A percentile compares a stretch with the other conserved stretches of the same genome.
Evolutionary conservation across 2,797 vertebrate species (phyloP).

Genomic region (Champsocephalus gunnari): DNA sequence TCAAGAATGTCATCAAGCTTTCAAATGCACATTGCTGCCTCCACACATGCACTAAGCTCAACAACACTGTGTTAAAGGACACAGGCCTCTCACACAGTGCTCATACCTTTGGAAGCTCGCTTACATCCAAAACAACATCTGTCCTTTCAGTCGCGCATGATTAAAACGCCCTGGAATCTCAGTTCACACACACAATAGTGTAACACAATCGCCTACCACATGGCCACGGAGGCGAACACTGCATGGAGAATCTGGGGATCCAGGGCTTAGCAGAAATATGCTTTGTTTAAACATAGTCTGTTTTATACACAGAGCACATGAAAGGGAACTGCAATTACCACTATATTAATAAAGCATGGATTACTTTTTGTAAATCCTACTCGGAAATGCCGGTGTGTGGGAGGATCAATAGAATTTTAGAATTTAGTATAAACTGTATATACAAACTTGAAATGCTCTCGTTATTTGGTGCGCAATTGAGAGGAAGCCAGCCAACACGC

Average conservation of each 20-base stretch:
- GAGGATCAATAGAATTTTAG: not conserved
- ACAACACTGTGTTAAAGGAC: slow-evolving; percentile 18
- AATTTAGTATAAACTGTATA: slow-evolving; percentile 3
- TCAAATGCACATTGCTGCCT: slow-evolving; percentile 1
- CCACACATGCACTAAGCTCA: slow-evolving; percentile 18
- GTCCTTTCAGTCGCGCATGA: slow-evolving; percentile 66
- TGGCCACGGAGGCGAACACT: slow-evolving; percentile 49
- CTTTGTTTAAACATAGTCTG: slow-evolving; percentile 57
- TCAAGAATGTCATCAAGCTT: not conserved
- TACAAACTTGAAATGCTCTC: not conserved
- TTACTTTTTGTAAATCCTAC: slow-evolving; percentile 33
- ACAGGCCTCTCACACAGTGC: slow-evolving; percentile 29
- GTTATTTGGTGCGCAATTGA: not conserved
- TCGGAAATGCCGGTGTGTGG: slow-evolving; percentile 12
- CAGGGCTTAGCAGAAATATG: slow-evolving; percentile 74
- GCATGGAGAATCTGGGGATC: slow-evolving; percentile 70
- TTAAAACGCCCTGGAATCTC: slow-evolving; percentile 65
- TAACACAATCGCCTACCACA: slow-evolving; percentile 71
- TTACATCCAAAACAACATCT: slow-evolving; percentile 78
- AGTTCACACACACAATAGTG: slow-evolving; percentile 39
- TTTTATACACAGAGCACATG: slow-evolving; percentile 34
- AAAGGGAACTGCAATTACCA: slow-evolving; percentile 46
- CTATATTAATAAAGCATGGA: slow-evolving; percentile 27
- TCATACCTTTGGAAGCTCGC: slow-evolving; percentile 53
- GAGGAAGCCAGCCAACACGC: not conserved